Evolutionary conservation across 2,113 vertebrate genomes (phyloP), one percentile per base, ranked within the genome.

Genomic region (Eudyptes chrysolophus): DNA sequence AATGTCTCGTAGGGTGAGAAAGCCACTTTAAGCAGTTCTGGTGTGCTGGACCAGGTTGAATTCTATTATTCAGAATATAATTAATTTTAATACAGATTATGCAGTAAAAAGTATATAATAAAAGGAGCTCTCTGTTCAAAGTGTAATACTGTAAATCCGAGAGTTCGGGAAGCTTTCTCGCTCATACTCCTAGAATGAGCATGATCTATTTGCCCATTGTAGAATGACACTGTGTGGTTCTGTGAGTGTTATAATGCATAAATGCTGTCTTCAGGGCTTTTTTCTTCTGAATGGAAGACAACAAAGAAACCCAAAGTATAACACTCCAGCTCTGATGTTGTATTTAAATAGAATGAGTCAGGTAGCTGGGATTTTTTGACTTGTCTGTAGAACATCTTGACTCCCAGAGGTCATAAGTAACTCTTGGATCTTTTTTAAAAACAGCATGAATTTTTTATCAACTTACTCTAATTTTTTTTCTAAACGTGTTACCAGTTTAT

Each of bases 241-340:
- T 3, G 4, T 26, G 9, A 36, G 15, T 48, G 38, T 55, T 64
- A 22, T 0, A 55, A 24, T 55, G 19, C 2, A 1, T 38, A 16
- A 72, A 10, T 61, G 16, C 11, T 80, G 16, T 84, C n/a, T 77
- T 80, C 16, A 34, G 44, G 20, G 20, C 0, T 0, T 82, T 75
- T 54, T 81, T 44, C 24, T 76, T 87, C 80, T 60, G 32, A 64
- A 26, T 69, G 54, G 34, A 80, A 84, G 49, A 38, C 29, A 71
- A 10, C 27, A 68, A 68, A 88, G 42, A 83, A 92, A 65, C 17
- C 11, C 2, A 0, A 79, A 57, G 11, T 44, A 2, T 42, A 54
- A 30, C 9, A 19, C 6, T 58, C 11, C 49, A 25, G 26, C 64
- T 89, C 42, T 84, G 20, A 32, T 82, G 13, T 22, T 64, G 19